phyloP scores from a whole-genome alignment of 2,113 vertebrate genomes.

The Indicator maculatus region DNA sequence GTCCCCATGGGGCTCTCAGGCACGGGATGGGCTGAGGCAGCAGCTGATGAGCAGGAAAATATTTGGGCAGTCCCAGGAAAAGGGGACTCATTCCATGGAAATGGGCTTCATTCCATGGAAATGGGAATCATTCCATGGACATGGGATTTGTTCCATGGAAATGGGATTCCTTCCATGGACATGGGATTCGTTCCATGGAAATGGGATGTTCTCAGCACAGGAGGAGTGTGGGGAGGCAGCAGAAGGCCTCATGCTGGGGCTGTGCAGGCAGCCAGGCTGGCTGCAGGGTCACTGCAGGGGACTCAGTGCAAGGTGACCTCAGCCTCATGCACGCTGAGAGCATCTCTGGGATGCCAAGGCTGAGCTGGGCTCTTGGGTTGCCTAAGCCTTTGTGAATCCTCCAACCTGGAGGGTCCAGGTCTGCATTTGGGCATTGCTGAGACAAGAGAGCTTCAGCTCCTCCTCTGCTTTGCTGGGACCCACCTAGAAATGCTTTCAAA shows the following conservation, averaged over 20 bases:
- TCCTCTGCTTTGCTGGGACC: neutral
- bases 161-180: too few relatives aligned
- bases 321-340: neutral
- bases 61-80: neutral
- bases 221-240: accelerated
- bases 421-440: accelerated
- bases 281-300: accelerated
- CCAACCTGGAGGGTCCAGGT: neutral
- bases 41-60: accelerated
- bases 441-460: neutral
- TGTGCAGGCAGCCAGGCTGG: accelerated
- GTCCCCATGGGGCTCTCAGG: neutral
- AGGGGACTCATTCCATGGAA: too few relatives aligned
- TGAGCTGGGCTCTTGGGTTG: neutral
- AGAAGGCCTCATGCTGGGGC: neutral
- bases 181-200: neutral
- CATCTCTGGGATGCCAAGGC: neutral
- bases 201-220: neutral
- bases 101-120: too few relatives aligned
- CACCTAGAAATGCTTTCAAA: neutral
- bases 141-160: too few relatives aligned
- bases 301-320: neutral
- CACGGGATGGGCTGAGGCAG: neutral
- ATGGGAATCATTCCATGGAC: too few relatives aligned
- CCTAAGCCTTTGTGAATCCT: neutral